phyloP scores from a whole-genome alignment of 2,797 vertebrate species.

The Varecia variegata region DNA sequence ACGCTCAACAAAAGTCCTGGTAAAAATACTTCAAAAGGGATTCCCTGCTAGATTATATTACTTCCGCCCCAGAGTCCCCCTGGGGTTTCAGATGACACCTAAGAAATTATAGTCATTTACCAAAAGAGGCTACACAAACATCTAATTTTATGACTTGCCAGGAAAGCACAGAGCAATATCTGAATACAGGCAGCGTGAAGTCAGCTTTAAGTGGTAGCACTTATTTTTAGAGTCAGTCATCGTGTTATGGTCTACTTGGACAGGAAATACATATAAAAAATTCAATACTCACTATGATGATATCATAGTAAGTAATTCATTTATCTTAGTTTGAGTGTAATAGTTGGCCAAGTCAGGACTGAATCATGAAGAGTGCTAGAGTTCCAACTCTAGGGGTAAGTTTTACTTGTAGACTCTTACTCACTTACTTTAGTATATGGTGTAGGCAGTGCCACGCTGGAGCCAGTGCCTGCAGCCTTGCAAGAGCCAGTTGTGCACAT shows the following conservation, averaged over 20 bases:
- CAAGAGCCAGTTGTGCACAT: not conserved
- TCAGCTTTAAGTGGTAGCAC: not conserved
- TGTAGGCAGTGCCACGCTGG: too few species aligned
- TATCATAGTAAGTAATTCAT: constrained; percentile 12
- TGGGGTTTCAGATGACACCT: constrained; percentile 4
- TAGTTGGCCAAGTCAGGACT: not conserved
- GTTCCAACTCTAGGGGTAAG: not conserved
- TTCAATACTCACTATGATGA: constrained; percentile 17
- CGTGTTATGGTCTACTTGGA: not conserved
- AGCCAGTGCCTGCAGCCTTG: not conserved
- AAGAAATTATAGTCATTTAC: constrained; percentile 41
- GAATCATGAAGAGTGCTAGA: not conserved
- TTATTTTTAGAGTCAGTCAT: constrained; percentile 16
- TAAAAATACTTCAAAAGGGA: constrained; percentile 29
- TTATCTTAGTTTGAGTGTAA: constrained; percentile 40
- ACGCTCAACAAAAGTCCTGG: not conserved
- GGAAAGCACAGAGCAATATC: not conserved
- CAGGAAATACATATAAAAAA: constrained; percentile 29
- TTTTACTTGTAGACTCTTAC: not conserved
- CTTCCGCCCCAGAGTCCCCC: not conserved
- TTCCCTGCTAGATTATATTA: constrained; percentile 9
- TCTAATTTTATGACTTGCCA: constrained; percentile 35
- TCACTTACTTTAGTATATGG: not conserved
- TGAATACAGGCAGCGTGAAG: constrained; percentile 30
- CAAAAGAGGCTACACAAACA: constrained; percentile 29